A percentile compares a stretch with the other conserved stretches of the same genome.
Evolutionary conservation across 2,888 invertebrate genomes (phyloP).

Genomic region (Germaria angustata): DNA sequence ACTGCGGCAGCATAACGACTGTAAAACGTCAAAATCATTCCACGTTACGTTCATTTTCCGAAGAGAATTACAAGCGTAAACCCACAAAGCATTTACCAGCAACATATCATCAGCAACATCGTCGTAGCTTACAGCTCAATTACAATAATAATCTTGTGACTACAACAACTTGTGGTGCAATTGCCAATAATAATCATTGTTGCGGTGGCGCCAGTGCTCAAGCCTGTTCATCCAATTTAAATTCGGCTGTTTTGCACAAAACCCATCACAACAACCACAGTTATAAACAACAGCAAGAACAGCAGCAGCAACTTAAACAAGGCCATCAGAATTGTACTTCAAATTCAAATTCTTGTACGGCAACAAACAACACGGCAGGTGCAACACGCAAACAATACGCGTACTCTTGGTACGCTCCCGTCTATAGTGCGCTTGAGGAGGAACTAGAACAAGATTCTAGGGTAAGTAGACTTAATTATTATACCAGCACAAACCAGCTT

Average conservation of each 20-base stretch:
- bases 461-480: slow-evolving; percentile 72
- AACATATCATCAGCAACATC: slow-evolving; percentile 74
- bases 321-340: slow-evolving; percentile 63
- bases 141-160: slow-evolving; percentile 77
- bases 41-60: slow-evolving; percentile 61
- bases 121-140: slow-evolving; percentile 78
- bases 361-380: slow-evolving; percentile 72
- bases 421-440: slow-evolving; percentile 80
- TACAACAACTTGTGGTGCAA: slow-evolving; percentile 69
- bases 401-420: slow-evolving; percentile 80
- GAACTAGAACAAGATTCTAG: slow-evolving; percentile 80
- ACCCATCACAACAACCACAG: slow-evolving; percentile 66
- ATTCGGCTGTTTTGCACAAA: slow-evolving; percentile 72
- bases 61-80: slow-evolving; percentile 62
- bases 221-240: slow-evolving; percentile 28
- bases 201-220: slow-evolving; percentile 48
- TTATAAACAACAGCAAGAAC: slow-evolving; percentile 20
- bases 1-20: slow-evolving; percentile 17
- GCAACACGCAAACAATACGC: slow-evolving; percentile 78
- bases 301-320: slow-evolving; percentile 54
- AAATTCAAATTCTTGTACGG: slow-evolving; percentile 57
- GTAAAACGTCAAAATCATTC: slow-evolving; percentile 58
- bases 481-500: not conserved
- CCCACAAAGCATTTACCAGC: slow-evolving; percentile 68
- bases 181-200: slow-evolving; percentile 69